Evolutionary conservation across 2,113 vertebrate species (phyloP).

Genomic region (Clinocottus analis): DNA sequence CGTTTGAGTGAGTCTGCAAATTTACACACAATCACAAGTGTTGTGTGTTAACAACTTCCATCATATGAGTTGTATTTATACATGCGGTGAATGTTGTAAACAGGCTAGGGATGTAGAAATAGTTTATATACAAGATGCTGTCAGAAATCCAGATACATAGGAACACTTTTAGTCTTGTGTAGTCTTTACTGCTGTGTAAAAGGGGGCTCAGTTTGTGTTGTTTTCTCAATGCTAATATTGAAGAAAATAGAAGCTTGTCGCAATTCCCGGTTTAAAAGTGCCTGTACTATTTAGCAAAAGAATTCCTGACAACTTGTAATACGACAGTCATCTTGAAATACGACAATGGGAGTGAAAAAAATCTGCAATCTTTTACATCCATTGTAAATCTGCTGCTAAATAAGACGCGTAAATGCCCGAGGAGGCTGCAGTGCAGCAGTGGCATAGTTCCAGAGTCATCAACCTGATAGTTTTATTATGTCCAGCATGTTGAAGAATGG

Average conservation of each 20-base stretch:
- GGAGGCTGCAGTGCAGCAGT: conserved; percentile 27
- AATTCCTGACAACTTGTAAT: not conserved
- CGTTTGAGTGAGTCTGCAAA: conserved; percentile 61
- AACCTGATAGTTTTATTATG: conserved; percentile 28
- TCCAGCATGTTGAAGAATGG: conserved; percentile 19
- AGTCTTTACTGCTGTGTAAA: not conserved
- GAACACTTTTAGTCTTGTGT: not conserved
- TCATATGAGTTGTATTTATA: conserved; percentile 43
- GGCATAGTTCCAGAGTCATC: conserved; percentile 48
- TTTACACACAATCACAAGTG: conserved; percentile 54
- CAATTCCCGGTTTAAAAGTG: not conserved
- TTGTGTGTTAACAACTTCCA: conserved; percentile 9
- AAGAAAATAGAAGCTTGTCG: not conserved
- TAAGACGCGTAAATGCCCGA: conserved; percentile 36
- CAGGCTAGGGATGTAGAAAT: not conserved
- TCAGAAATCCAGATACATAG: not conserved
- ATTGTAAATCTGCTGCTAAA: conserved; percentile 37
- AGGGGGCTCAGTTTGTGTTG: not conserved
- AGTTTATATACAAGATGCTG: conserved; percentile 9
- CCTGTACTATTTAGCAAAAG: not conserved
- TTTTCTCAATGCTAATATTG: not conserved
- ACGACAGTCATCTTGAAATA: not conserved
- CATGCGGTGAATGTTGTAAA: not conserved
- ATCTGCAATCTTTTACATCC: not conserved
- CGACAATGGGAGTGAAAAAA: not conserved